phyloP scores from a whole-genome alignment of 2,797 vertebrate genomes.

The Apogon hyalosoma region DNA sequence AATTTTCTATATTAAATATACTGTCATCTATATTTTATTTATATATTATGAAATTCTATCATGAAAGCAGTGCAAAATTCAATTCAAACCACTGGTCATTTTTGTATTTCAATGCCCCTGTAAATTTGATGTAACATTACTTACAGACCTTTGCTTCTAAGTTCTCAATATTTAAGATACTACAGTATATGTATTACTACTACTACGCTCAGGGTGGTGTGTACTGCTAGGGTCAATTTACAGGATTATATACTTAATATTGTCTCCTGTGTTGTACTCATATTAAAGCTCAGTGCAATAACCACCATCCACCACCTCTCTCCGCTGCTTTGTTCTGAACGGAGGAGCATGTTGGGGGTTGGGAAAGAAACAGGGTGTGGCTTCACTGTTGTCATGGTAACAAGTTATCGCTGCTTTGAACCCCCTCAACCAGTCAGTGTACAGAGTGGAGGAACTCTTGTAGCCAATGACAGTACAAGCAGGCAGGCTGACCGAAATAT shows the following conservation, averaged over 20 bases:
- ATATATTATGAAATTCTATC: too few relatives aligned
- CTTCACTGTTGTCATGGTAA: slow-evolving; percentile 77
- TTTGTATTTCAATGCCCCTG: too few relatives aligned
- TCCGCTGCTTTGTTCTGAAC: slow-evolving; percentile 39
- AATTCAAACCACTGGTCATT: too few relatives aligned
- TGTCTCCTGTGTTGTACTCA: slow-evolving; percentile 21
- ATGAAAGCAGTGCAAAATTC: too few relatives aligned
- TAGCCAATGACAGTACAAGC: slow-evolving; percentile 3
- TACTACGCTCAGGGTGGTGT: neutral
- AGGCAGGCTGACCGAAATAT: slow-evolving; percentile 22
- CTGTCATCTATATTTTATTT: too few relatives aligned
- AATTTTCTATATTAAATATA: too few relatives aligned
- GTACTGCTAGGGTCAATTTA: neutral
- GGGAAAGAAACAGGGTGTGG: slow-evolving; percentile 67
- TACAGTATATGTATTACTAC: neutral
- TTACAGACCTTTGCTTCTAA: too few relatives aligned
- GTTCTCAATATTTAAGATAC: neutral
- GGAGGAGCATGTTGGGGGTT: slow-evolving; percentile 51
- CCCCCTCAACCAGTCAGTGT: slow-evolving; percentile 28
- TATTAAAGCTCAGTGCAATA: slow-evolving; percentile 31
- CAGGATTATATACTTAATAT: slow-evolving; percentile 11
- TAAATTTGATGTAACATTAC: too few relatives aligned
- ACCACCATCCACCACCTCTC: slow-evolving; percentile 36
- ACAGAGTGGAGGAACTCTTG: slow-evolving; percentile 32
- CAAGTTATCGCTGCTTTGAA: slow-evolving; percentile 63